phyloP scores from a whole-genome alignment of 2,888 invertebrate species.

The Caradrina clavipalpis region DNA sequence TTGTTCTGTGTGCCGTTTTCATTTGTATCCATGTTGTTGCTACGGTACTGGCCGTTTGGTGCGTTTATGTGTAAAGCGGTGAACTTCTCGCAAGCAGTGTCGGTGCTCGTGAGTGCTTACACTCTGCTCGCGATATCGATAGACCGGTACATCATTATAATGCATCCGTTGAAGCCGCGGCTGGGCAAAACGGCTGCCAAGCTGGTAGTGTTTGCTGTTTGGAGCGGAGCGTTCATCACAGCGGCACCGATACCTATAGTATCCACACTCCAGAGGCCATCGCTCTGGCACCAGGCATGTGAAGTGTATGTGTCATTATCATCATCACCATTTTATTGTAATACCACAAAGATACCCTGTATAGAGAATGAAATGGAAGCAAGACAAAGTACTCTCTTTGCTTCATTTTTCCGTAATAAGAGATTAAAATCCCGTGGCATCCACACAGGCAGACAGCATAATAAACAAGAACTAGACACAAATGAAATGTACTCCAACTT shows the following conservation, averaged over 20 bases:
- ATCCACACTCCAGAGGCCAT: slow-evolving; percentile 92
- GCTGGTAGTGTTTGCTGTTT: slow-evolving; percentile 93
- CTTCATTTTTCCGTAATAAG: slow-evolving; percentile 1
- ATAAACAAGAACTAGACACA: neutral
- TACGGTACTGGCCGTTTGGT: slow-evolving; percentile 97
- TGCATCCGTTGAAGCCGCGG: slow-evolving; percentile 96
- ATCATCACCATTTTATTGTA: neutral
- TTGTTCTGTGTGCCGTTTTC: slow-evolving; percentile 97
- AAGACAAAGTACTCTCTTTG: neutral
- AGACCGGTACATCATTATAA: slow-evolving; percentile 97
- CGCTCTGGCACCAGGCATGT: slow-evolving; percentile 92
- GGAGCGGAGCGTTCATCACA: slow-evolving; percentile 94
- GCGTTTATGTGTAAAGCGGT: slow-evolving; percentile 95
- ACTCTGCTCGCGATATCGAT: slow-evolving; percentile 97
- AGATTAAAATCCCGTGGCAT: neutral
- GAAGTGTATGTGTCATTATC: slow-evolving; percentile 89
- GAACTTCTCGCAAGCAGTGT: slow-evolving; percentile 95
- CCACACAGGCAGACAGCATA: neutral
- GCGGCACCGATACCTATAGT: slow-evolving; percentile 95
- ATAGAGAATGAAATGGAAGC: neutral
- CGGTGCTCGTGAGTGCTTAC: slow-evolving; percentile 96
- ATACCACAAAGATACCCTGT: neutral
- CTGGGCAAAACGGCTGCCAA: slow-evolving; percentile 94
- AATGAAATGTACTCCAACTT: slow-evolving; percentile 14
- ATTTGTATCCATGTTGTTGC: slow-evolving; percentile 94